Percentiles rank a stretch among this genome's conserved stretches.
phyloP scores from a whole-genome alignment of 2,113 vertebrate species.

The Mungos mungo region DNA sequence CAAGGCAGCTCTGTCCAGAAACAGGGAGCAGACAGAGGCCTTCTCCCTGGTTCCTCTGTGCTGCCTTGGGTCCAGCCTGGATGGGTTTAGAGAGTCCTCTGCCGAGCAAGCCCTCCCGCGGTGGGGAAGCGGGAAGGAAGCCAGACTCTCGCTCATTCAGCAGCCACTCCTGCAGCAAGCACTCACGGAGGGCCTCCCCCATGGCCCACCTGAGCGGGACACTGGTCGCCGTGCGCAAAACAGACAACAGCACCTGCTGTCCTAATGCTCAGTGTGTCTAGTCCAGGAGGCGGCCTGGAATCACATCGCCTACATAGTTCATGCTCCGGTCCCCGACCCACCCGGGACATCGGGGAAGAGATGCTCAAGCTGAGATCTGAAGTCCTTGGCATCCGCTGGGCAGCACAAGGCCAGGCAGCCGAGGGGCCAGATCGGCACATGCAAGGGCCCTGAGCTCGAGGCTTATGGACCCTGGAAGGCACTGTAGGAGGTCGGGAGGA shows the following conservation, averaged over 20 bases:
- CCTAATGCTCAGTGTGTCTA: not conserved
- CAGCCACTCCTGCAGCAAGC: not conserved
- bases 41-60: not conserved
- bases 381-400: not conserved
- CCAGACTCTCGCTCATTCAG: not conserved
- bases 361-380: not conserved
- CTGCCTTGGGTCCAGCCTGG: not conserved
- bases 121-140: not conserved
- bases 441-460: not conserved
- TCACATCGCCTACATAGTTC: not conserved
- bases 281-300: not conserved
- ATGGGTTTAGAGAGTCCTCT: not conserved
- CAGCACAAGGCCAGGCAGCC: not conserved
- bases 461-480: not conserved
- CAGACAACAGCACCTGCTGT: too few relatives aligned
- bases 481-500: not conserved
- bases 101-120: not conserved
- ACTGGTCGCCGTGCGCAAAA: not conserved
- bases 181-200: not conserved
- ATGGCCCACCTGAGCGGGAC: fast-evolving
- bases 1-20: not conserved
- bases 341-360: fast-evolving
- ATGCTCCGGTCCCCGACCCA: not conserved
- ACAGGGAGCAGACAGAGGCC: not conserved
- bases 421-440: not conserved